phyloP scores from a whole-genome alignment of 2,888 invertebrate species.

The Hermaeophaga mercurialis region DNA sequence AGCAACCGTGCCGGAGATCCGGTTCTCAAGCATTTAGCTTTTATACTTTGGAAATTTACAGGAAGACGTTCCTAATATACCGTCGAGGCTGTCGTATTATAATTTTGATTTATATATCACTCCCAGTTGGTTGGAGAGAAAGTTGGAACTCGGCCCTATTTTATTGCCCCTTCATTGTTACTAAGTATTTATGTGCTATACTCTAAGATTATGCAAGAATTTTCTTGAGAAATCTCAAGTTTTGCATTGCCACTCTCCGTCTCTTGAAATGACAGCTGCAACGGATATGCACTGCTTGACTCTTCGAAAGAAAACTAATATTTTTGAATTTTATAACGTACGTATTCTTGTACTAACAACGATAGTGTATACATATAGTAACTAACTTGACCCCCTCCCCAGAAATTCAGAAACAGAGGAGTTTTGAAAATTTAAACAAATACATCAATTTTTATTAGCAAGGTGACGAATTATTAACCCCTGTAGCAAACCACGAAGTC shows the following conservation, averaged over 20 bases:
- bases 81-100: constrained; percentile 44
- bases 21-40: constrained; percentile 39
- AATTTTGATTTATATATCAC: constrained; percentile 45
- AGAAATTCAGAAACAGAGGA: too few species aligned
- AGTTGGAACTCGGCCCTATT: constrained; percentile 43
- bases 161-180: constrained; percentile 45
- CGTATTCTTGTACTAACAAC: too few species aligned
- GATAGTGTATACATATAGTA: too few species aligned
- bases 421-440: too few species aligned
- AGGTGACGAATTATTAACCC: too few species aligned
- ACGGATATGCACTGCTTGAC: constrained; percentile 1
- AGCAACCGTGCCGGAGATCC: constrained; percentile 35
- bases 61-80: constrained; percentile 46
- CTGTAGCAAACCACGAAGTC: too few species aligned
- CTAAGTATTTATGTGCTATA: constrained; percentile 27
- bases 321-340: too few species aligned
- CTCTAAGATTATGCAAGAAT: constrained; percentile 10
- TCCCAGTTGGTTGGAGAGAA: constrained; percentile 32
- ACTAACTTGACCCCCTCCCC: too few species aligned
- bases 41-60: constrained; percentile 41
- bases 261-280: not conserved
- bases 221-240: not conserved
- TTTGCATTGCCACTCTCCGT: not conserved
- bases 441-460: too few species aligned
- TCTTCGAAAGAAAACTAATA: too few species aligned